Evolutionary conservation across 2,888 invertebrate genomes (phyloP).

Genomic region (Eumerus sabulonum): DNA sequence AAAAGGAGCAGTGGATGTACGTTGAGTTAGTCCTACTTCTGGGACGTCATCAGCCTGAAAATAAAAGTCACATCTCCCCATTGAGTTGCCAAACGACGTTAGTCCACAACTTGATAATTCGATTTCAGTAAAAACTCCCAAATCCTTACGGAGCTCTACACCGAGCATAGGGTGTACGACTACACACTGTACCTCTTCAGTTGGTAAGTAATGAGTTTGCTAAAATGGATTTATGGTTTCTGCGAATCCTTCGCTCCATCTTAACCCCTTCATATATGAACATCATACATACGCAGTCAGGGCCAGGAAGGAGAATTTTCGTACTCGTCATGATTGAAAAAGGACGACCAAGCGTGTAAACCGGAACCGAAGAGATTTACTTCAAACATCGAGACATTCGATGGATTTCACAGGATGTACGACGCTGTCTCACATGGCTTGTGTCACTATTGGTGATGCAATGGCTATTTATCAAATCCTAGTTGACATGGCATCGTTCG

Average conservation of each 20-base stretch:
- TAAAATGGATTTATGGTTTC: slow-evolving; percentile 67
- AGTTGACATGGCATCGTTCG: slow-evolving; percentile 2
- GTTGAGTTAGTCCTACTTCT: slow-evolving; percentile 7
- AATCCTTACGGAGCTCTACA: slow-evolving; percentile 35
- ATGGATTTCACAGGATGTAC: slow-evolving; percentile 9
- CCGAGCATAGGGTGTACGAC: background rate
- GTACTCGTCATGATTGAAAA: slow-evolving; percentile 53
- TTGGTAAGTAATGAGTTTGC: slow-evolving; percentile 67
- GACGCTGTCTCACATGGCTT: background rate
- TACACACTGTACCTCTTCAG: slow-evolving; percentile 29
- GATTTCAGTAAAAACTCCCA: slow-evolving; percentile 32
- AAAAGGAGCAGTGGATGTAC: slow-evolving; percentile 25
- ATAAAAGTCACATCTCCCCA: slow-evolving; percentile 28
- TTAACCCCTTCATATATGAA: background rate
- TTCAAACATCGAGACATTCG: slow-evolving; percentile 40
- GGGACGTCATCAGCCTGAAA: slow-evolving; percentile 21
- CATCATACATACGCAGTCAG: background rate
- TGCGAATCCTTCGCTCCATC: slow-evolving; percentile 28
- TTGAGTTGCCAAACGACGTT: slow-evolving; percentile 17
- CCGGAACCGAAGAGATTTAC: slow-evolving; percentile 36
- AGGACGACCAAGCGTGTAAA: slow-evolving; percentile 50
- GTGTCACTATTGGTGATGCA: too few relatives aligned
- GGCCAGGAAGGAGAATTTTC: slow-evolving; percentile 34
- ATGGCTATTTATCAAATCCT: too few relatives aligned
- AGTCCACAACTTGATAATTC: slow-evolving; percentile 61